These are phyloP conservation scores for Aptenodytes patagonicus DNA, from an alignment of 2,113 vertebrate species.

Conservation along the genomic window DNA sequence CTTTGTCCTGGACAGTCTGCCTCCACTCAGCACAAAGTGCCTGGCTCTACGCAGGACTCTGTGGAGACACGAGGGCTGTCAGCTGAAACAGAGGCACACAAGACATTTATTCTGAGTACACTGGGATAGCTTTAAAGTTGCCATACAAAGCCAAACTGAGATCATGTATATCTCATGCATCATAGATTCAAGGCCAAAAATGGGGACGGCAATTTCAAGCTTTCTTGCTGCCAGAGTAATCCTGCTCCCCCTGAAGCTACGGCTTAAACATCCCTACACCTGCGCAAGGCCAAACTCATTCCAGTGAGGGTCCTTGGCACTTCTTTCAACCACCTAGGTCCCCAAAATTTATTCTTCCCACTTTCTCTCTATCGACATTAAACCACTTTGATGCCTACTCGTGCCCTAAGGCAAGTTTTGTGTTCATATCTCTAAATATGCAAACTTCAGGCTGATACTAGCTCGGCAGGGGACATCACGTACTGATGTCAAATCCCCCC, in stretches of 20 bases:
- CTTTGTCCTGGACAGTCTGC: neutral
- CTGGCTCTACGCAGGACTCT: neutral
- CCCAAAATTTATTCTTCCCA: neutral
- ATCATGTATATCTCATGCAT: neutral
- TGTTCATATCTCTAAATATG: no score
- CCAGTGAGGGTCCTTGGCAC: neutral
- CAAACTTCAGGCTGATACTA: neutral
- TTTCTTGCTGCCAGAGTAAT: no score
- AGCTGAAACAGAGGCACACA: accelerated
- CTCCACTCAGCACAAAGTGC: neutral
- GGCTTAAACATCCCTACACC: neutral
- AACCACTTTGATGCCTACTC: neutral
- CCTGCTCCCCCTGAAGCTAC: neutral
- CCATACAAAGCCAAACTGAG: neutral
- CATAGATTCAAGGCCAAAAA: neutral
- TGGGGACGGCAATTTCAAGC: accelerated
- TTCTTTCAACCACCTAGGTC: neutral
- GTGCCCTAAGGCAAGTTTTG: neutral
- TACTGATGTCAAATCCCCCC: no score
- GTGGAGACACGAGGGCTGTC: neutral
- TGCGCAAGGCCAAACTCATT: neutral
- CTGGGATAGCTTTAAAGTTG: neutral
- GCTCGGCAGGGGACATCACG: neutral
- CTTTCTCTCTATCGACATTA: neutral
- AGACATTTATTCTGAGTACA: neutral